A percentile compares a stretch with the other conserved stretches of the same genome.
These are phyloP conservation scores for Piliocolobus tephrosceles DNA, from an alignment of 2,113 vertebrate species.

Conservation along the genomic window DNA sequence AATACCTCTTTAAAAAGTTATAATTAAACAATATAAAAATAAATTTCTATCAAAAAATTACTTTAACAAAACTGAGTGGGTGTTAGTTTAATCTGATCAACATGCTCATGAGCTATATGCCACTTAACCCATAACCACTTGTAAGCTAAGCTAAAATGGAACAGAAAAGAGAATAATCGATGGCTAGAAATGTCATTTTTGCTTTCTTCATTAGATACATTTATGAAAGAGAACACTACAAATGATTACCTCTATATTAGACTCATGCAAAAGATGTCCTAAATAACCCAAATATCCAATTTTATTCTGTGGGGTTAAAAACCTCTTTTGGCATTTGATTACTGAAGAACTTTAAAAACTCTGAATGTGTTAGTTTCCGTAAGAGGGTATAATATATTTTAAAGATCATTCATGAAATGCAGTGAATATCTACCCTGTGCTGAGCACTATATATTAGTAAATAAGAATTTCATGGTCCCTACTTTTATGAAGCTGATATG, in stretches of 20 bases:
- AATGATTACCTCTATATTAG: too few species aligned
- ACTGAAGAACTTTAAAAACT: conserved; percentile 12
- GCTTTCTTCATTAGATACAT: neutral
- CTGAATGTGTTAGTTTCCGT: neutral
- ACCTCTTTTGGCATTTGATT: neutral
- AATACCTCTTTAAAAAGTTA: neutral
- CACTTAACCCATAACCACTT: conserved; percentile 1
- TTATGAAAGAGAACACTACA: too few species aligned
- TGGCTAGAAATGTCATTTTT: neutral
- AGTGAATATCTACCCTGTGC: neutral
- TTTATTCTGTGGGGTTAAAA: neutral
- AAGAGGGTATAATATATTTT: neutral
- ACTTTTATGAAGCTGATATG: neutral
- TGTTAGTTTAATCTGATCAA: neutral
- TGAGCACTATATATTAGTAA: neutral
- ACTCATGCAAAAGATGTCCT: too few species aligned
- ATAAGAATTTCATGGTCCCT: neutral
- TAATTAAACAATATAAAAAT: neutral
- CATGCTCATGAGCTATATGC: neutral
- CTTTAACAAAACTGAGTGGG: neutral
- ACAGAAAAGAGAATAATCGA: neutral
- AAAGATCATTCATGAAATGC: neutral
- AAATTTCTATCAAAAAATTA: neutral
- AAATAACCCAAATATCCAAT: too few species aligned
- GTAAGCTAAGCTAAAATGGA: neutral